A percentile compares a stretch with the other conserved stretches of the same genome.
Conservation (phyloP, 2,888 invertebrate genomes). For the Nasonovia ribisnigri region DNA sequence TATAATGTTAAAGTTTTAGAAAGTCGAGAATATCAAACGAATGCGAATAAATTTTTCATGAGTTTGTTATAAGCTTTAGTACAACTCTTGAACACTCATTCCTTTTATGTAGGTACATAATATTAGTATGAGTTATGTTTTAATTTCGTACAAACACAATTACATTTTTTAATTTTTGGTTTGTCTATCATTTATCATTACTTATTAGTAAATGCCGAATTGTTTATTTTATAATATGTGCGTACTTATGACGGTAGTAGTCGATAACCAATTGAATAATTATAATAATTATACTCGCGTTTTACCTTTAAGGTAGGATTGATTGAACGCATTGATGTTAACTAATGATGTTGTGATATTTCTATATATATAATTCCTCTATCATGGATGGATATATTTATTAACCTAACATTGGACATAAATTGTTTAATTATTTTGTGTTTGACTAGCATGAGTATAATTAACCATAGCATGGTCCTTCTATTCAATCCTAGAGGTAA, state of each 20-base stretch:
- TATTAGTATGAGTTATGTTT: neutral
- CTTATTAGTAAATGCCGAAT: neutral
- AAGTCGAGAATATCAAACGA: conserved; percentile 24
- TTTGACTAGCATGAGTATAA: neutral
- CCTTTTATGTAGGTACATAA: neutral
- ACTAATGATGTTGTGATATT: neutral
- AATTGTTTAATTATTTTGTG: neutral
- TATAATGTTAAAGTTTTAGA: conserved; percentile 16
- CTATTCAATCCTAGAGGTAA: neutral
- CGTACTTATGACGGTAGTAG: neutral
- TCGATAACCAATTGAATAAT: neutral
- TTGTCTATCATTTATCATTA: neutral
- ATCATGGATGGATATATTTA: neutral
- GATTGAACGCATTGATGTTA: neutral
- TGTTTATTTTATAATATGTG: neutral
- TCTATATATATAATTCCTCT: neutral
- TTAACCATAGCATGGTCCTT: neutral
- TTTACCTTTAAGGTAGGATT: neutral
- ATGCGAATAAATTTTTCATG: conserved; percentile 9
- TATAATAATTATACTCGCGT: neutral
- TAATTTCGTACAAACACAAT: neutral
- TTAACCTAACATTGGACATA: neutral
- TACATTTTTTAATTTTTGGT: neutral
- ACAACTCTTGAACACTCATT: neutral
- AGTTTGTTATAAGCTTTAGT: neutral